phyloP scores from a whole-genome alignment of 2,888 invertebrate species.

The Diplolepis rosae region DNA sequence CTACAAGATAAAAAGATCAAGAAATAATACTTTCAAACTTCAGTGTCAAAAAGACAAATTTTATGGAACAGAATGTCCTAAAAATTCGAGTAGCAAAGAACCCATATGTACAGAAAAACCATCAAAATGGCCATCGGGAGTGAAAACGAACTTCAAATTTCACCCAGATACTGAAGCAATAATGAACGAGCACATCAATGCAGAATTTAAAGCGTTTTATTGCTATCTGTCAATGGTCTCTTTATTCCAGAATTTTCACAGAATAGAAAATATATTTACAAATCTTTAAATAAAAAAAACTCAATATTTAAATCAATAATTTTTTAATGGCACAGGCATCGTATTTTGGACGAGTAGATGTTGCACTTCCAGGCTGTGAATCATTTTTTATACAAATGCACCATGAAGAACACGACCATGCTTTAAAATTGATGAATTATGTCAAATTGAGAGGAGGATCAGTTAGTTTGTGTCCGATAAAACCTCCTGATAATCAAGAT shows the following conservation, averaged over 20 bases:
- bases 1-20: not conserved
- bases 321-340: constrained; percentile 52
- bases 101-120: constrained; percentile 35
- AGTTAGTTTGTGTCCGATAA: constrained; percentile 67
- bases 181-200: constrained; percentile 77
- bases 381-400: constrained; percentile 75
- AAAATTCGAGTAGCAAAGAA: not conserved
- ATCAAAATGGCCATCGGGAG: constrained; percentile 58
- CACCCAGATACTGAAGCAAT: constrained; percentile 74
- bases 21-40: not conserved
- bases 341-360: constrained; percentile 74
- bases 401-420: constrained; percentile 75
- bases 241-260: constrained; percentile 2
- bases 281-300: not conserved
- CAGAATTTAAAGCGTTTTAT: constrained; percentile 78
- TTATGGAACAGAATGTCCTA: not conserved
- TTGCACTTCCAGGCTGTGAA: constrained; percentile 72
- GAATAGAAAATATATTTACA: not conserved
- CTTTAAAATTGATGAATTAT: constrained; percentile 73
- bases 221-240: constrained; percentile 79
- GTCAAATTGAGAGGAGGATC: constrained; percentile 74
- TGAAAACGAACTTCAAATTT: constrained; percentile 61
- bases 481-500: constrained; percentile 64
- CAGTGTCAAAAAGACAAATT: not conserved
- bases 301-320: not conserved